Base-by-base conservation (phyloP, 53 echinoderm and acorn worm genomes). In the Arbacia lixula region DNA sequence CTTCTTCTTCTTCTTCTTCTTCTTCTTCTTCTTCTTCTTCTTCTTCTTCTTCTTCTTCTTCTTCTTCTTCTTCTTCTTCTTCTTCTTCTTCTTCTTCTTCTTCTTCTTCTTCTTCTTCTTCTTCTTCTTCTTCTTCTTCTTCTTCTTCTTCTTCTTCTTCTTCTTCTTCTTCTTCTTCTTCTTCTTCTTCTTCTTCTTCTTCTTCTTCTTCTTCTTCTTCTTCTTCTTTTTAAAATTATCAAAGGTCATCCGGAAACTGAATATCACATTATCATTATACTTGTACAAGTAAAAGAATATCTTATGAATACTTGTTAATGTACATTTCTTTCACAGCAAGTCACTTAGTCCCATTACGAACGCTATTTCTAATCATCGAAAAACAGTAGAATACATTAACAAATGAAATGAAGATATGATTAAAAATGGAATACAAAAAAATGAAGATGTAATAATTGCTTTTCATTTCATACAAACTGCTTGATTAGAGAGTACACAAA, bases 11-110 rank as follows among this genome's bases (percentile, higher is more conserved):
- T 63, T 1, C 76, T 63, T 27, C 76, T 21, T 76, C 57, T 21
- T 76, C 22, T 63, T 76, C 62, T 20, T 76, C 76, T 63, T 76
- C 57, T 63, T 27, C 57, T 21, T 58, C 58, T 63, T 76, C 76
- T 63, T 2, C 2, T n/a, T 2, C 53, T 62, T 62, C 76, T 1
- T 76, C 53, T 1, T 76, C 53, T 21, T 58, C 54, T 1, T 58
- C 57, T n/a, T 76, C 57, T 17, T 60, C 76, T 63, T 76, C 76
- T 1, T 76, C 53, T 63, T 76, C 76, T 63, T 76, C 76, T 1
- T 62, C 76, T 21, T 69, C 76, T 63, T 62, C 76, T 21, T 76
- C 53, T 63, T 76, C 57, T 63, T 27, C 76, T 63, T 27, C 57
- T 63, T 62, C 57, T 63, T 60, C 76, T 63, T 76, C 57, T 63